Percentiles rank a stretch among this genome's conserved stretches.
phyloP scores from a whole-genome alignment of 2,797 vertebrate genomes.

The Lepus townsendii region DNA sequence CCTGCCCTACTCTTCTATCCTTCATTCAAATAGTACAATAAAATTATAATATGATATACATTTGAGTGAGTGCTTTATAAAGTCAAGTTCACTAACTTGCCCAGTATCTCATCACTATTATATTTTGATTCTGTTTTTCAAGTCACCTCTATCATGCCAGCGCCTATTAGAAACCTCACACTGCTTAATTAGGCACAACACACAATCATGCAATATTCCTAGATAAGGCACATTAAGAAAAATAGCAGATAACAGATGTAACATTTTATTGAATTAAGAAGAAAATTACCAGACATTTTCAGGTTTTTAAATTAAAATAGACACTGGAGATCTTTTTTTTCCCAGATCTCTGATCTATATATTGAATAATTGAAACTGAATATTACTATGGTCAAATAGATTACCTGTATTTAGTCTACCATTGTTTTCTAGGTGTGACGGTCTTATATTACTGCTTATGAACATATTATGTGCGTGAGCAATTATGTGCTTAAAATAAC shows the following conservation, averaged over 20 bases:
- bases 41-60: background rate
- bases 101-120: background rate
- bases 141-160: background rate
- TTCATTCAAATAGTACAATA: background rate
- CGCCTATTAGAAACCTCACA: background rate
- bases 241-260: too few species aligned
- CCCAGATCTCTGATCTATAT: background rate
- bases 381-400: background rate
- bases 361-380: background rate
- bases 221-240: background rate
- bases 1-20: background rate
- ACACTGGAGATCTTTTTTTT: background rate
- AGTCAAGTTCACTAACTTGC: background rate
- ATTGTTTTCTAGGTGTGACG: background rate
- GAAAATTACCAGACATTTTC: background rate
- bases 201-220: background rate
- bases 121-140: background rate
- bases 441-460: background rate
- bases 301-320: background rate
- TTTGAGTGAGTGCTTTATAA: background rate
- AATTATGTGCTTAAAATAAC: constrained; percentile 31
- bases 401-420: background rate
- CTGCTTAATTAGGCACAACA: background rate
- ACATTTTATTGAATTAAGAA: constrained; percentile 48
- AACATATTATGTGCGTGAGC: background rate